Conservation (phyloP, 2,113 vertebrate species). For the Gopherus evgoodei region DNA sequence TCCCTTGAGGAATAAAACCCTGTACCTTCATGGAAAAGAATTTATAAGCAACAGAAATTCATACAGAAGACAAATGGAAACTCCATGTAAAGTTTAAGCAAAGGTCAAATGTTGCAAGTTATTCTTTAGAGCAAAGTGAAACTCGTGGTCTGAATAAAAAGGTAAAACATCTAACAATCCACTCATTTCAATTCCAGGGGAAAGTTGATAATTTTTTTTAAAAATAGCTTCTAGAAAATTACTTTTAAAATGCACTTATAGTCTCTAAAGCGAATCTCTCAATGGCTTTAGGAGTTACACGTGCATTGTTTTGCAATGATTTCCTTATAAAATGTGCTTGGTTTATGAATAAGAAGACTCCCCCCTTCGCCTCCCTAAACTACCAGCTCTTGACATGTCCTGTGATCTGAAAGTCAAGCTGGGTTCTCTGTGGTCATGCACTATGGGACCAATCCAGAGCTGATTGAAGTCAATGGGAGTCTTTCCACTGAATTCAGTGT, state of each 20-base stretch:
- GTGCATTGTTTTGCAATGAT: not conserved
- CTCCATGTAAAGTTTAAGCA: slow-evolving; percentile 54
- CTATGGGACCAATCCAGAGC: not conserved
- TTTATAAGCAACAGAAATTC: slow-evolving; percentile 46
- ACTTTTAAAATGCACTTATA: not conserved
- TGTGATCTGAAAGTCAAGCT: accelerated
- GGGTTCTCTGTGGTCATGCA: accelerated
- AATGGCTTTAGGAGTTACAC: not conserved
- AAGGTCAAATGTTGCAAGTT: slow-evolving; percentile 44
- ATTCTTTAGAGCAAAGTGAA: not conserved
- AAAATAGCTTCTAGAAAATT: slow-evolving; percentile 1
- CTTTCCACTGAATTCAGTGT: not conserved
- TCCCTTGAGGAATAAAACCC: slow-evolving; percentile 24
- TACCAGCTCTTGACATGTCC: accelerated
- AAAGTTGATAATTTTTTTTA: not conserved
- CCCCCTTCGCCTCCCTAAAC: accelerated
- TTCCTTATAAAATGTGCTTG: not conserved
- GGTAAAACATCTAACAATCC: not conserved
- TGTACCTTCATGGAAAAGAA: slow-evolving; percentile 29
- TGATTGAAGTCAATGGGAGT: not conserved
- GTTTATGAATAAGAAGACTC: not conserved
- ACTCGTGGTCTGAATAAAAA: slow-evolving; percentile 22
- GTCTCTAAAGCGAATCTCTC: not conserved
- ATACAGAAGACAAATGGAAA: slow-evolving; percentile 50
- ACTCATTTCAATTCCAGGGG: not conserved